phyloP scores from a whole-genome alignment of 1,140 invertebrate species.

The Micrasema longulum region DNA sequence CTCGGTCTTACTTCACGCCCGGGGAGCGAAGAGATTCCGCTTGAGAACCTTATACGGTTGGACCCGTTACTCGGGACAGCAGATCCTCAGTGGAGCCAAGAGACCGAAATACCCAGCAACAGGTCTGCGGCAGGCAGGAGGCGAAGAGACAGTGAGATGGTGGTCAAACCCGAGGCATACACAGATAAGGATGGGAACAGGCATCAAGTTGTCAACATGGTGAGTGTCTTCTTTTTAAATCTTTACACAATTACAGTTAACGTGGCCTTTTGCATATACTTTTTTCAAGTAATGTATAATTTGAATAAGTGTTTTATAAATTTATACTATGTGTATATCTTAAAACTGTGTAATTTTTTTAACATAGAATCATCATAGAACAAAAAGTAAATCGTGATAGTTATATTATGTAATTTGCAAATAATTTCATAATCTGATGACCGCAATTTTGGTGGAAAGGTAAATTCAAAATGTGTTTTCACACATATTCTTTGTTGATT shows the following conservation, averaged over 20 bases:
- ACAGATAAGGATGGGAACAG: constrained; percentile 78
- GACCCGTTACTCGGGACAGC: constrained; percentile 5
- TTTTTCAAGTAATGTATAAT: too few species aligned
- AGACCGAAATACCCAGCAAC: constrained; percentile 42
- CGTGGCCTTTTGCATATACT: neutral
- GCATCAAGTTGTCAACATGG: constrained; percentile 82
- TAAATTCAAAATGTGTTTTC: too few species aligned
- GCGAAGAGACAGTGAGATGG: constrained; percentile 78
- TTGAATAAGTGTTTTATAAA: too few species aligned
- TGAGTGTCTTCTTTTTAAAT: constrained; percentile 58
- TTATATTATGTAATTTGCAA: too few species aligned
- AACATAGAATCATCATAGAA: too few species aligned
- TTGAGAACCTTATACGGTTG: constrained; percentile 29
- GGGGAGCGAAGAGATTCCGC: constrained; percentile 23
- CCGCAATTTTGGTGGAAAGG: too few species aligned
- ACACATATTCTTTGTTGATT: too few species aligned
- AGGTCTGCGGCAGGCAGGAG: constrained; percentile 65
- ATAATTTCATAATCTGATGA: too few species aligned
- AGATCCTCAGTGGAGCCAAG: neutral
- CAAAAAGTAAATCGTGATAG: too few species aligned
- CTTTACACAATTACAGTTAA: neutral
- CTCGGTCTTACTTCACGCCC: constrained; percentile 67
- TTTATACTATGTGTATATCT: too few species aligned
- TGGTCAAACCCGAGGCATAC: constrained; percentile 78
- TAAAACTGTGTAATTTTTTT: too few species aligned